Percentiles rank a stretch among this genome's conserved stretches.
phyloP scores from a whole-genome alignment of 2,797 vertebrate species.

The Gorsachius magnificus region DNA sequence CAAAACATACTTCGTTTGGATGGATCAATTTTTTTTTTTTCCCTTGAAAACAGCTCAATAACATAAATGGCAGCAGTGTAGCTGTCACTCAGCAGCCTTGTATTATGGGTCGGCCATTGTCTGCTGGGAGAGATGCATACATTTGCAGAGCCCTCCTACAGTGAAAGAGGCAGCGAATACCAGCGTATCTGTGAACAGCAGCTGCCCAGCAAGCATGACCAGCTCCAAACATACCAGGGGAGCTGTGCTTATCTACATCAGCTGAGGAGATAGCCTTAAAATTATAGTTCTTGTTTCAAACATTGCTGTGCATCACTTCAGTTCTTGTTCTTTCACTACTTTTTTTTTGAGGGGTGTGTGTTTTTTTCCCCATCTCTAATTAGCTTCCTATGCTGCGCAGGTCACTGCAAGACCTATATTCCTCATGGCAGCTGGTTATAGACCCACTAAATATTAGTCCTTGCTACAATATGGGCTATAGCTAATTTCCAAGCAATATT shows the following conservation, averaged over 20 bases:
- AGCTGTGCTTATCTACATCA: not conserved
- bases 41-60: not conserved
- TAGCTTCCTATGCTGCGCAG: not conserved
- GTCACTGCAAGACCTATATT: not conserved
- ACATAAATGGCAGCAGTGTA: not conserved
- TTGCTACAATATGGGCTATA: accelerated
- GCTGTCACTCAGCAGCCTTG: not conserved
- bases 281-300: not conserved
- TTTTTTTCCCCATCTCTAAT: not conserved
- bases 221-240: not conserved
- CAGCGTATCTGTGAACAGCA: not conserved
- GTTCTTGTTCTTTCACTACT: not conserved
- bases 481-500: not conserved
- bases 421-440: not conserved
- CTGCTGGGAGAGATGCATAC: not conserved
- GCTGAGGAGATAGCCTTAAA: not conserved
- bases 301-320: not conserved
- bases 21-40: not conserved
- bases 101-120: accelerated
- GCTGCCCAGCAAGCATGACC: not conserved
- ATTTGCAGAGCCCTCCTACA: not conserved
- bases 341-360: accelerated
- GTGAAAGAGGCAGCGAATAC: not conserved
- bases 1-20: not conserved
- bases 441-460: not conserved